These are phyloP conservation scores for Corythaixoides concolor DNA, from an alignment of 2,113 vertebrate genomes.

Conservation along the genomic window DNA sequence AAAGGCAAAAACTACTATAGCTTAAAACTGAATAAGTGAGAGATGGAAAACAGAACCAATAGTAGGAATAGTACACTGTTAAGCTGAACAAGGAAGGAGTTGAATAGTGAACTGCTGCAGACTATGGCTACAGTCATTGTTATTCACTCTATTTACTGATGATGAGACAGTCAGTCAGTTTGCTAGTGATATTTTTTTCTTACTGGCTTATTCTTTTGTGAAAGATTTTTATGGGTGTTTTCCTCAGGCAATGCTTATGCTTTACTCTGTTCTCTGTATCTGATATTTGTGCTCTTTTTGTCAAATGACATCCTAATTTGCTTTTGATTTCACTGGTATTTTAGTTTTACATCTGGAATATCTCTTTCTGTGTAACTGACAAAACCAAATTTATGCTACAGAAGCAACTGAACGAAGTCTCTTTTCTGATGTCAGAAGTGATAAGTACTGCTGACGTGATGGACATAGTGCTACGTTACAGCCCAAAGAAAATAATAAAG, in stretches of 20 bases:
- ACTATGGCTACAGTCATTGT: neutral
- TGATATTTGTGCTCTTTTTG: neutral
- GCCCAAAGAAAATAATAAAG: neutral
- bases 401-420: neutral
- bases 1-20: neutral
- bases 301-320: neutral
- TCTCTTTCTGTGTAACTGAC: neutral
- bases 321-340: neutral
- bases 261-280: neutral
- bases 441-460: neutral
- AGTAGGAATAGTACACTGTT: neutral
- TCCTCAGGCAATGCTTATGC: neutral
- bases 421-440: neutral
- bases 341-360: neutral
- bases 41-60: neutral
- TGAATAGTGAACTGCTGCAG: neutral
- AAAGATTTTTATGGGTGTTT: neutral
- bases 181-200: neutral
- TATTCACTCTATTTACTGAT: neutral
- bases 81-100: neutral
- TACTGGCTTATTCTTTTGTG: neutral
- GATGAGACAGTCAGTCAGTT: neutral
- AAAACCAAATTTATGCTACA: neutral
- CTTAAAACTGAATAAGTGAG: neutral
- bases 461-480: neutral